phyloP scores from a whole-genome alignment of 1,140 invertebrate genomes.

The Argopecten irradians region DNA sequence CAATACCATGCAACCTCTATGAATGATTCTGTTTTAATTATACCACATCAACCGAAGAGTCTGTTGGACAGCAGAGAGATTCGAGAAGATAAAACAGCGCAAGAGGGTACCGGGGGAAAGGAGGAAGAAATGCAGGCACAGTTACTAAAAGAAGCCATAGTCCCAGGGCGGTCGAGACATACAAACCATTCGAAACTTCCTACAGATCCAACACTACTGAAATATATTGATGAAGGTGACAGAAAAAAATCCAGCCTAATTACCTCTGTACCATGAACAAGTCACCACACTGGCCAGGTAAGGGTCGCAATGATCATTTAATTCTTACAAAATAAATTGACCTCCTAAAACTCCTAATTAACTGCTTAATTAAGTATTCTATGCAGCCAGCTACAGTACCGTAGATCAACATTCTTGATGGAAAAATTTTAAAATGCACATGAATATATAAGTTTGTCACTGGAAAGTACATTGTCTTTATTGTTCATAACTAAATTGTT shows the following conservation, averaged over 20 bases:
- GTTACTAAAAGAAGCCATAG: conserved; percentile 64
- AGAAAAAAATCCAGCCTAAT: conserved; percentile 72
- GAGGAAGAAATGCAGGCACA: conserved; percentile 70
- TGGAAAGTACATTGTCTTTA: too few relatives aligned
- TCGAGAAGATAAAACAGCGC: conserved; percentile 71
- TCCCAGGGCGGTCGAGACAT: conserved; percentile 48
- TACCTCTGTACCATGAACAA: conserved; percentile 65
- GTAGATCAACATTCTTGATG: too few relatives aligned
- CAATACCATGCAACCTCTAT: too few relatives aligned
- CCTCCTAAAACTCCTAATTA: too few relatives aligned
- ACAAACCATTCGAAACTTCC: conserved; percentile 66
- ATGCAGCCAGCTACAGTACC: too few relatives aligned
- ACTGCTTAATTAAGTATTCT: too few relatives aligned
- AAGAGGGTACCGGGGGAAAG: too few relatives aligned
- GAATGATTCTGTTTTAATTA: too few relatives aligned
- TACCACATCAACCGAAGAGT: too few relatives aligned
- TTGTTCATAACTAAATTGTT: too few relatives aligned
- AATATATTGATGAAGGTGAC: conserved; percentile 72
- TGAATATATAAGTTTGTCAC: too few relatives aligned
- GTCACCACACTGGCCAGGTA: conserved; percentile 68
- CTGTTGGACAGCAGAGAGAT: conserved; percentile 70
- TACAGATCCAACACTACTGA: conserved; percentile 66
- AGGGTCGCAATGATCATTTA: conserved; percentile 19
- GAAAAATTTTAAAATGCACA: too few relatives aligned
- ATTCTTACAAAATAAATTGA: background rate